Base-by-base conservation (phyloP, 37 sponge, comb jelly and placozoan genomes). In the Bolinopsis microptera region DNA sequence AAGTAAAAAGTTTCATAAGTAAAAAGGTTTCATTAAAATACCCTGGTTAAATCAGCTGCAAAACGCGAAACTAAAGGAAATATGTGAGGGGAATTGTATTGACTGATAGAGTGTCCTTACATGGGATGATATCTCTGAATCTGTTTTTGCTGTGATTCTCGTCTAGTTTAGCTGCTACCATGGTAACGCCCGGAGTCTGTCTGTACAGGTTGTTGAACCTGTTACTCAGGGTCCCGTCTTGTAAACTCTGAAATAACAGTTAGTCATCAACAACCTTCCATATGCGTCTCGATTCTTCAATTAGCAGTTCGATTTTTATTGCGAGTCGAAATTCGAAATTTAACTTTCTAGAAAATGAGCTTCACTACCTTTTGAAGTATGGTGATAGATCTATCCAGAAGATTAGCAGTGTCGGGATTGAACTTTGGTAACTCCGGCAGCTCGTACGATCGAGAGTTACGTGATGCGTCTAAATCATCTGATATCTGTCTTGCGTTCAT, bases 111-210 rank as follows among this genome's bases (percentile, higher is more conserved):
- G n/a, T n/a, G n/a, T n/a, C n/a, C 82, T 28, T 80, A 80, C 82
- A 80, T 18, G 82, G 82, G 32, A 80, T 32, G 35, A 80, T 80
- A 33, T 80, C 82, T 22, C 82, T 32, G 37, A 80, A 80, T 80
- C 82, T 80, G 38, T 80, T 80, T 22, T 80, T 80, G 82, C 82
- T 80, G 37, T 80, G 82, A 33, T 80, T 80, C 82, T 80, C 82
- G 8, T 80, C 82, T 35, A 80, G 22, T 30, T 80, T 80, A 36
- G 38, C 82, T 32, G 82, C 82, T 33, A 80, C 82, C 82, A 80
- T 80, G 35, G 82, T 80, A 22, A 80, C 38, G 3, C 82, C 82
- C 16, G 82, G 82, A 35, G 82, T 80, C 32, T 80, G 38, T 36
- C 35, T 80, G 35, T 80, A 32, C 35, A 80, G 35, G 38, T 32